phyloP scores from a whole-genome alignment of 2,113 vertebrate species.

The Proterorhinus semilunaris region DNA sequence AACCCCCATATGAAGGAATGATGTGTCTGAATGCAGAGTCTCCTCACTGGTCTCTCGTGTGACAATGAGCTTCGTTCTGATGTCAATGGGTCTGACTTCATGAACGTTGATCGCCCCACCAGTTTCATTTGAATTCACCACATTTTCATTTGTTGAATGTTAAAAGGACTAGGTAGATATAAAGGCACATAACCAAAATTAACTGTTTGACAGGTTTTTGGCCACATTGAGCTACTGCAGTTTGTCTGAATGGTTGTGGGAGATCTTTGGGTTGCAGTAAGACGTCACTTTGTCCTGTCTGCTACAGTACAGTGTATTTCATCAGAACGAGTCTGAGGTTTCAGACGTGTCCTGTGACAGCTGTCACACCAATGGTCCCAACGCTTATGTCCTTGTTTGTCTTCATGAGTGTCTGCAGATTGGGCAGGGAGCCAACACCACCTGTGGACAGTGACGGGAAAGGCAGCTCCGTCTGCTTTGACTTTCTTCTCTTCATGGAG shows the following conservation, averaged over 20 bases:
- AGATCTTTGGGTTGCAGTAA: conserved; percentile 43
- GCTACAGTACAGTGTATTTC: conserved; percentile 33
- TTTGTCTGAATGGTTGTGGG: conserved; percentile 33
- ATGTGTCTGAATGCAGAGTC: conserved; percentile 12
- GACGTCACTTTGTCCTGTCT: conserved; percentile 31
- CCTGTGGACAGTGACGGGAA: conserved; percentile 49
- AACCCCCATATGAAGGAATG: conserved; percentile 19
- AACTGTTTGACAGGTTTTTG: conserved; percentile 79
- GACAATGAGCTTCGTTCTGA: conserved; percentile 56
- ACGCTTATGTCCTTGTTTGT: conserved; percentile 90
- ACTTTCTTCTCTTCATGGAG: conserved; percentile 86
- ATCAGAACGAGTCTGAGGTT: conserved; percentile 20
- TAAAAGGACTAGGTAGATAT: conserved; percentile 82
- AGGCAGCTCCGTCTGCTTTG: conserved; percentile 85
- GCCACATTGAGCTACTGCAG: conserved; percentile 28
- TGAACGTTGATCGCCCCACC: conserved; percentile 19
- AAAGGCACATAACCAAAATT: conserved; percentile 98
- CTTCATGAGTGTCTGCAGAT: conserved; percentile 92
- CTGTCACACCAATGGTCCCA: conserved; percentile 87
- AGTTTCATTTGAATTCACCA: conserved; percentile 32
- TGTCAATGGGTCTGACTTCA: conserved; percentile 25
- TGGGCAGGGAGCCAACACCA: conserved; percentile 79
- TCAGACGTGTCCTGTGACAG: conserved; percentile 90
- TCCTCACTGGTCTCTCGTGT: conserved; percentile 26
- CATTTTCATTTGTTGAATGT: conserved; percentile 32